Evolutionary conservation across 1,140 invertebrate species (phyloP), one percentile per base, ranked within the genome.

Genomic region (Papilio polyxenes): DNA sequence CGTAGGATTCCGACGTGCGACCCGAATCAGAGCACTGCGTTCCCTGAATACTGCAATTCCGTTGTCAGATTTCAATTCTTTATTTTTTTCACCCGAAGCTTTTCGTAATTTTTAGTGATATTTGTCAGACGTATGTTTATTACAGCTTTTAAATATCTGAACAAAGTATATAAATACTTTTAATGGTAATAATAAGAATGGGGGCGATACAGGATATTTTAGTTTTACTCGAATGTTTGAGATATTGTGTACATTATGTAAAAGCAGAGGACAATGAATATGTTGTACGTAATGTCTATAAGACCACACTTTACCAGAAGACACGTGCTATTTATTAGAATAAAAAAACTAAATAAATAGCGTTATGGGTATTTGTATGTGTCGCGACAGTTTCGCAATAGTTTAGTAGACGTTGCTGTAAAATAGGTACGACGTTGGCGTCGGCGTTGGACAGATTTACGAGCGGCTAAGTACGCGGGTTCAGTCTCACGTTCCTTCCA

Each of bases 11-110:
- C 80, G 44, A 75, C 80, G 83, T 77, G 80, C 87, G 83, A 86
- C 82, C 84, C 82, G 83, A 86, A 85, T 86, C 87, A 85, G 84
- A 84, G 87, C 84, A 31, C 84, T 80, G 75, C 83, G 84, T 83
- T 84, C 81, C 65, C 78, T 81, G 82, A 83, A 84, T 80, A 80
- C 82, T 84, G 83, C 83, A 85, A 85, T 86, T 86, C 84, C 75
- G 51, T 81, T 62, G 81, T 84, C 74, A 17, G 74, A 72, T 72
- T 72, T 37, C 49, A 51, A 10, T 77, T 51, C 75, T 53, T 77
- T 44, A 44, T 44, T 77, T 77, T 77, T 77, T 75, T 77, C 10
- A 51, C 13, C 23, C 40, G 40, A 49, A 48, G 75, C 44, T 77
- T 51, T 15, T n/a, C 23, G 23, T 77, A 53, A 53, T 53, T 49